Percentiles rank a stretch among this genome's conserved stretches.
phyloP scores from a whole-genome alignment of 2,797 vertebrate species.

The Rousettus madagascariensis region DNA sequence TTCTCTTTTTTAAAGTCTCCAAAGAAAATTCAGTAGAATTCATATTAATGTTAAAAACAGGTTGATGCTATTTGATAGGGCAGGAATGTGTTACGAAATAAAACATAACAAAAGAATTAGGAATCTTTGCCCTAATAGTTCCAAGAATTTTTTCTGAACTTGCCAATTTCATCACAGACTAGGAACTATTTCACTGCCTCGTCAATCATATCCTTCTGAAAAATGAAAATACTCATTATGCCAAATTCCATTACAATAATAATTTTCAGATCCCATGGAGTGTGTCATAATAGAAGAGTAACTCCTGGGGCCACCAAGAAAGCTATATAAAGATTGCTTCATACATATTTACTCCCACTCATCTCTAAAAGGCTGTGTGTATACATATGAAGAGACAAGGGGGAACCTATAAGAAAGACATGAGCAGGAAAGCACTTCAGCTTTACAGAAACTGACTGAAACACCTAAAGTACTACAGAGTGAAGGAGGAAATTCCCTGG shows the following conservation, averaged over 20 bases:
- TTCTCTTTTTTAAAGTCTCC: not conserved
- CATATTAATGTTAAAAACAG: conserved; percentile 42
- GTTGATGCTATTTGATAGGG: not conserved
- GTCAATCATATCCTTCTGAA: not conserved
- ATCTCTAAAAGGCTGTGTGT: not conserved
- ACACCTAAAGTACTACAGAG: not conserved
- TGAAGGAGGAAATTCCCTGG: not conserved
- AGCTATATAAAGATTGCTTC: not conserved
- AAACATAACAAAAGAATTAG: conserved; percentile 37
- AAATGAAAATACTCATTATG: conserved; percentile 46
- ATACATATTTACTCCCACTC: not conserved
- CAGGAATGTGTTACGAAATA: not conserved
- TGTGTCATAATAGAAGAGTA: conserved; percentile 1
- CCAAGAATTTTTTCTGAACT: conserved; percentile 18
- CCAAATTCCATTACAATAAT: not conserved
- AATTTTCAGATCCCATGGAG: not conserved
- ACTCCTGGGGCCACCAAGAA: not conserved
- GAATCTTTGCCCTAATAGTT: not conserved
- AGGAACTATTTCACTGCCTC: conserved; percentile 30
- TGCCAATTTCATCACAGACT: conserved; percentile 20
- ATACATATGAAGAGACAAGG: not conserved
- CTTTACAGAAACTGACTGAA: not conserved
- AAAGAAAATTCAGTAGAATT: conserved; percentile 29
- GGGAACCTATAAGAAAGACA: not conserved
- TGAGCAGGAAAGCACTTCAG: not conserved